A percentile compares a stretch with the other conserved stretches of the same genome.
phyloP scores from a whole-genome alignment of 1,140 invertebrate species.

The Tetraneura akinire region DNA sequence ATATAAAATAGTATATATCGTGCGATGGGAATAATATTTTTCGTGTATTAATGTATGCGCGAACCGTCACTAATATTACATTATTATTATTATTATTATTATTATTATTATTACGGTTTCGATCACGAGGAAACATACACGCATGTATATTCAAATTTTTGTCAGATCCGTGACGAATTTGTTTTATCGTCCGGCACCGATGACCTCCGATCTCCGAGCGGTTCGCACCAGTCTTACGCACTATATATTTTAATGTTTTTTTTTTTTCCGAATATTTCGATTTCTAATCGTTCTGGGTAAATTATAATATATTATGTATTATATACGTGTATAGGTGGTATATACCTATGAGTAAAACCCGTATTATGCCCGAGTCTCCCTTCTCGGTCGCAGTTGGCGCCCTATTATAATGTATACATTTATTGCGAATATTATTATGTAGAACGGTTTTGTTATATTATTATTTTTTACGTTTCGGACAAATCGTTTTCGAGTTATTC shows the following conservation, averaged over 20 bases:
- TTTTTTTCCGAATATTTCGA: no score
- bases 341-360: no score
- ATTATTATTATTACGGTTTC: no score
- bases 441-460: neutral
- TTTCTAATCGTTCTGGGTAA: neutral
- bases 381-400: neutral
- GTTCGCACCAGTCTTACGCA: no score
- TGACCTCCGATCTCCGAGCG: conserved; percentile 2
- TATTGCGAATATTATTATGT: neutral
- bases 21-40: neutral
- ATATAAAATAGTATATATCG: no score
- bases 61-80: conserved; percentile 21
- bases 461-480: neutral
- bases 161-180: conserved; percentile 44
- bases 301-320: neutral
- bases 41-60: neutral
- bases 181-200: conserved; percentile 50
- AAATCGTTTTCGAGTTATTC: conserved; percentile 10
- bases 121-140: neutral
- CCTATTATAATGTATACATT: neutral
- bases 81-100: no score
- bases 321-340: neutral
- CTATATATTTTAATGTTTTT: no score
- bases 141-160: conserved; percentile 26
- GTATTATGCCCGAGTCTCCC: neutral